phyloP scores from a whole-genome alignment of 2,797 vertebrate genomes.

The Sebastiscus tertius region DNA sequence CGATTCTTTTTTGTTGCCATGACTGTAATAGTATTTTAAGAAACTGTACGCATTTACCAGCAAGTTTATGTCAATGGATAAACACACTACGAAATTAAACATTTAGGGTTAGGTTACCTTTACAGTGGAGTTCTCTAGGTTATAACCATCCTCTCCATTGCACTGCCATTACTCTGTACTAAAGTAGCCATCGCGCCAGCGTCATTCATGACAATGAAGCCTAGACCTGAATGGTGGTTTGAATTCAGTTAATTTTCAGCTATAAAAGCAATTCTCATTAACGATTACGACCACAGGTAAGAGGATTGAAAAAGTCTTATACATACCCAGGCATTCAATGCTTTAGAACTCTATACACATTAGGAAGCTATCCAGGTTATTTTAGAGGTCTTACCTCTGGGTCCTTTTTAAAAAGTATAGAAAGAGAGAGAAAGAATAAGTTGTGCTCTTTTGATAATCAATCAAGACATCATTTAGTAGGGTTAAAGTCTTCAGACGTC shows the following conservation, averaged over 20 bases:
- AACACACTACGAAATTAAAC: slow-evolving; percentile 95
- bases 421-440: slow-evolving; percentile 90
- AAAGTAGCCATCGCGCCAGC: slow-evolving; percentile 91
- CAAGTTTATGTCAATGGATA: slow-evolving; percentile 90
- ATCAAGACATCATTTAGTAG: slow-evolving; percentile 87
- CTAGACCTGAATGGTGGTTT: slow-evolving; percentile 94
- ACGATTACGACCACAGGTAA: slow-evolving; percentile 87
- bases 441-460: slow-evolving; percentile 86
- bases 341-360: slow-evolving; percentile 89
- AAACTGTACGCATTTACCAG: slow-evolving; percentile 89
- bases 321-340: slow-evolving; percentile 89
- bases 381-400: slow-evolving; percentile 91
- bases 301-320: slow-evolving; percentile 89
- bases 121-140: slow-evolving; percentile 96
- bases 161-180: slow-evolving; percentile 96
- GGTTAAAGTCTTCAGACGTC: slow-evolving; percentile 84
- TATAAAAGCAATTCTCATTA: slow-evolving; percentile 85
- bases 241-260: slow-evolving; percentile 93
- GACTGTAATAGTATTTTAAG: slow-evolving; percentile 84
- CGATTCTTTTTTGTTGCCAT: slow-evolving; percentile 81
- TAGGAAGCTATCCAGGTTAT: slow-evolving; percentile 89
- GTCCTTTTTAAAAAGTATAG: slow-evolving; percentile 91
- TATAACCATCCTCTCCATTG: slow-evolving; percentile 97
- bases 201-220: slow-evolving; percentile 90
- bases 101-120: slow-evolving; percentile 98